Percentiles rank a stretch among this genome's conserved stretches.
Evolutionary conservation across 2,888 invertebrate species (phyloP).

Genomic region (Timema cristinae): DNA sequence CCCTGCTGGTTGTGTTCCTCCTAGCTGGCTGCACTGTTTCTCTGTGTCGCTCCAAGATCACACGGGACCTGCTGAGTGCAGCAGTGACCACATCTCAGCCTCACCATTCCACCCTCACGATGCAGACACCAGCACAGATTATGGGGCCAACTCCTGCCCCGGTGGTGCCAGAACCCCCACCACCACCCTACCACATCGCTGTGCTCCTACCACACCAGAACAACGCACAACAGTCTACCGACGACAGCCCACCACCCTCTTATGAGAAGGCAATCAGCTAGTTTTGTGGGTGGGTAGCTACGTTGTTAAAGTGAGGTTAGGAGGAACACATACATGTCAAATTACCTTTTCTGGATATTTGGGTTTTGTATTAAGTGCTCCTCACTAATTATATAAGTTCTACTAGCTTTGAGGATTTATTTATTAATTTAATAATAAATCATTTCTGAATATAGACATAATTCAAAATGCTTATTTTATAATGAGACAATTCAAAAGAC

Average conservation of each 20-base stretch:
- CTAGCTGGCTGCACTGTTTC: slow-evolving; percentile 61
- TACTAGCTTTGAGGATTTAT: too few relatives aligned
- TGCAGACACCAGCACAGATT: slow-evolving; percentile 27
- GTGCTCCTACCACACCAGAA: slow-evolving; percentile 58
- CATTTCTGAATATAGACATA: too few relatives aligned
- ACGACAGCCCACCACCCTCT: slow-evolving; percentile 69
- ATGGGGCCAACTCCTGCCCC: slow-evolving; percentile 30
- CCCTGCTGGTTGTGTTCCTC: slow-evolving; percentile 58
- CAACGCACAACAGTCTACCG: slow-evolving; percentile 64
- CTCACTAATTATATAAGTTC: too few relatives aligned
- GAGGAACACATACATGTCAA: too few relatives aligned
- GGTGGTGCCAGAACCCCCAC: slow-evolving; percentile 50
- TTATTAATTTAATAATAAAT: too few relatives aligned
- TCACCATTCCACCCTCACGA: slow-evolving; percentile 13
- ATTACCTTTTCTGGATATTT: too few relatives aligned
- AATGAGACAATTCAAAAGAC: too few relatives aligned
- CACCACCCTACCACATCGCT: slow-evolving; percentile 83
- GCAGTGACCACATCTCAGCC: slow-evolving; percentile 22
- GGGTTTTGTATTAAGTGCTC: too few relatives aligned
- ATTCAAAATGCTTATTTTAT: too few relatives aligned
- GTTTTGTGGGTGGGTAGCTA: neutral
- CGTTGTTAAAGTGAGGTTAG: too few relatives aligned
- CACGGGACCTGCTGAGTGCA: slow-evolving; percentile 43
- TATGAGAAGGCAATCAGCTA: slow-evolving; percentile 59
- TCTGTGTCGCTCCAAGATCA: slow-evolving; percentile 46